phyloP scores from a whole-genome alignment of 2,888 invertebrate genomes.

The Strigamia maritima region DNA sequence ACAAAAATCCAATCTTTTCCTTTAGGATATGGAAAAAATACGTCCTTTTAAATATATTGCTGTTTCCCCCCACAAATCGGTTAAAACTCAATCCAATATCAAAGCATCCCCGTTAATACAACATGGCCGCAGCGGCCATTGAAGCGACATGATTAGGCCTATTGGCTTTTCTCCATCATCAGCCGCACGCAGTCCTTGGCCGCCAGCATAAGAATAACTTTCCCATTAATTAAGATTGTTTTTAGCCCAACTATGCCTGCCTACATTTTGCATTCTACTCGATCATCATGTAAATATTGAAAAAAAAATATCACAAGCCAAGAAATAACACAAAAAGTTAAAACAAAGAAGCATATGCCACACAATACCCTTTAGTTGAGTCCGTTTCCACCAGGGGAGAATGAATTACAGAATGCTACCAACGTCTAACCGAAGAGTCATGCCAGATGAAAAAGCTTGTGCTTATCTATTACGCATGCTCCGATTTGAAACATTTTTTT shows the following conservation, averaged over 20 bases:
- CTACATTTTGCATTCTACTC: neutral
- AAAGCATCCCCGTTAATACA: neutral
- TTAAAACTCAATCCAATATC: neutral
- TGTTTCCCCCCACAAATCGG: too few relatives aligned
- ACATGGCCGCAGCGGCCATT: neutral
- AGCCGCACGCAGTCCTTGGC: neutral
- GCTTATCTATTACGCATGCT: neutral
- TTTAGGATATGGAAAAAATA: neutral
- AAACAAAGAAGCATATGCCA: slow-evolving; percentile 33
- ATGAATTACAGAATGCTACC: neutral
- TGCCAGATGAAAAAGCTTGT: neutral
- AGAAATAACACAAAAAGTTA: slow-evolving; percentile 17
- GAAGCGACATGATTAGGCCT: neutral
- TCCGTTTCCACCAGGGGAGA: slow-evolving; percentile 22
- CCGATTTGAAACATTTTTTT: neutral
- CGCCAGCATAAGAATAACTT: neutral
- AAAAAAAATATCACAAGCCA: neutral
- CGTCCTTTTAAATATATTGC: too few relatives aligned
- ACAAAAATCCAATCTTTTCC: neutral
- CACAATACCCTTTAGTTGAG: slow-evolving; percentile 16
- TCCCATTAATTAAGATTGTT: neutral
- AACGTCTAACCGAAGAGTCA: neutral
- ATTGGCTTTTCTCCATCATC: neutral
- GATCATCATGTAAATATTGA: neutral
- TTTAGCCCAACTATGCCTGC: neutral